A percentile compares a stretch with the other conserved stretches of the same genome.
Conservation (phyloP, 2,888 invertebrate genomes). For the Mimumesa dahlbomi region DNA sequence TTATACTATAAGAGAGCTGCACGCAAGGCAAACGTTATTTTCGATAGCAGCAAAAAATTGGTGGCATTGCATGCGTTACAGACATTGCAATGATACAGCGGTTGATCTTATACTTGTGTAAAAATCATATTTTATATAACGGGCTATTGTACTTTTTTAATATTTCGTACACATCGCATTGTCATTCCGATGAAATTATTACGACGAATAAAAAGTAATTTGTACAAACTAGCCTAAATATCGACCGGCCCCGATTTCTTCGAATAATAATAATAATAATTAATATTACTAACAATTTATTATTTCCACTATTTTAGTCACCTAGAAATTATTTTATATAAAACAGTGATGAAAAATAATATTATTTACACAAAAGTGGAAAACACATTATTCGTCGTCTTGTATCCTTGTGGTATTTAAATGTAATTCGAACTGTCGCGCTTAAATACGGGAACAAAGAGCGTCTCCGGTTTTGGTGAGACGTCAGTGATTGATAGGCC, state of each 20-base stretch:
- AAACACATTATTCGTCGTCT: no score
- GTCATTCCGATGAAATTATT: conserved; percentile 75
- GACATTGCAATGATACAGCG: conserved; percentile 66
- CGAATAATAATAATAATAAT: no score
- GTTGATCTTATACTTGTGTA: conserved; percentile 74
- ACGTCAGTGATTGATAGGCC: background rate
- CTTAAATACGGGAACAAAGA: conserved; percentile 24
- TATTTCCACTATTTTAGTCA: no score
- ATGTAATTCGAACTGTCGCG: conserved; percentile 28
- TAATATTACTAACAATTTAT: no score
- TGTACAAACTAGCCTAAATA: conserved; percentile 63
- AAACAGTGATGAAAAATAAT: no score
- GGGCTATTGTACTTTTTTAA: conserved; percentile 80
- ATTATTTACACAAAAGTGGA: no score
- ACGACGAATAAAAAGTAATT: conserved; percentile 75
- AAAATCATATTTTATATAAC: conserved; percentile 80
- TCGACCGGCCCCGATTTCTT: no score
- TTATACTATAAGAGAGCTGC: conserved; percentile 58
- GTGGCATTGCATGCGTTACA: conserved; percentile 69
- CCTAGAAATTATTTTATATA: no score
- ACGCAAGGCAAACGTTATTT: conserved; percentile 64
- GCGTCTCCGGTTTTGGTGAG: background rate
- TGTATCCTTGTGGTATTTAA: no score
- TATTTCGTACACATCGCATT: conserved; percentile 76
- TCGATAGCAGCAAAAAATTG: conserved; percentile 66